Conservation (phyloP, 2,888 invertebrate genomes). For the Cerastis rubricosa region DNA sequence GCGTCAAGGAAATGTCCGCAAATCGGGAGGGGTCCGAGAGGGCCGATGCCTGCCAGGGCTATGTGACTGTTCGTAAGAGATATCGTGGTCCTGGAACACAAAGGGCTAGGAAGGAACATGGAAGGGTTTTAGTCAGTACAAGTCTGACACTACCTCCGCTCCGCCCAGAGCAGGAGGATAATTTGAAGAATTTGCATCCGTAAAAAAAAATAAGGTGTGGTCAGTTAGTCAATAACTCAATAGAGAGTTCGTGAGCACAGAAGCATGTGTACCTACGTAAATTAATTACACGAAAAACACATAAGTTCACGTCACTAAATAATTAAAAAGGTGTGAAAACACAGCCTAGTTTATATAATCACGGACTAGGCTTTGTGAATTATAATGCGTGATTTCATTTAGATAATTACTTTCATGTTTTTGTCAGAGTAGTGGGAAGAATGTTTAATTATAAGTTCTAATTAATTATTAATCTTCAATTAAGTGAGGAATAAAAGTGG, state of each 20-base stretch:
- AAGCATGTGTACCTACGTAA: not conserved
- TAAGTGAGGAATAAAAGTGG: not conserved
- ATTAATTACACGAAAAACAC: slow-evolving; percentile 23
- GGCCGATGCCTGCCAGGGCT: no score
- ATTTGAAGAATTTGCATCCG: no score
- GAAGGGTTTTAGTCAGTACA: no score
- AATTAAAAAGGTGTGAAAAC: slow-evolving; percentile 55
- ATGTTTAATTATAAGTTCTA: slow-evolving; percentile 31
- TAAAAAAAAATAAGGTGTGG: slow-evolving; percentile 1
- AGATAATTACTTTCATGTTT: slow-evolving; percentile 51
- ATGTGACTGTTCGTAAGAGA: no score
- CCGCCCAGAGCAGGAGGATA: no score
- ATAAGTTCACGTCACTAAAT: slow-evolving; percentile 32
- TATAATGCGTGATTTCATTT: slow-evolving; percentile 54
- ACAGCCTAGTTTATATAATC: slow-evolving; percentile 36
- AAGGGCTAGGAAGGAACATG: no score
- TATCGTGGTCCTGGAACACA: no score
- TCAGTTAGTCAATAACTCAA: slow-evolving; percentile 13
- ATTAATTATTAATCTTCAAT: slow-evolving; percentile 41
- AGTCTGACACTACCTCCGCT: no score
- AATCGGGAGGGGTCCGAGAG: no score
- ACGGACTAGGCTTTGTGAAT: slow-evolving; percentile 29
- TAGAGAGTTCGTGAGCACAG: slow-evolving; percentile 23
- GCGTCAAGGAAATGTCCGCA: no score
- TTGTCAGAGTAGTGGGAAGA: slow-evolving; percentile 2